These are phyloP conservation scores for Sebastes cheni DNA, from an alignment of 2,797 vertebrate genomes.

Conservation along the genomic window DNA sequence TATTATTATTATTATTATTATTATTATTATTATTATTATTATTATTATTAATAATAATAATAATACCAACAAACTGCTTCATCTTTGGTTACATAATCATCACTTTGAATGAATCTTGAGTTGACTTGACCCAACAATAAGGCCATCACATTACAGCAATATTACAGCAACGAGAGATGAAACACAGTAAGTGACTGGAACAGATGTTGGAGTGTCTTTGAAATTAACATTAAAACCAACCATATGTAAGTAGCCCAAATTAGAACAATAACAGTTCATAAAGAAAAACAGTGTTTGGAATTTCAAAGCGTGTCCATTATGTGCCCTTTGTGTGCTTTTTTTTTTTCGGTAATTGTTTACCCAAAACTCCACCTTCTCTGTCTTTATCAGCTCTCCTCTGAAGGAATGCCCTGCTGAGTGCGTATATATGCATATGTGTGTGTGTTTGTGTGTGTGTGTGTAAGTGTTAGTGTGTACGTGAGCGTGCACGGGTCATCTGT, in stretches of 20 bases:
- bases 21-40: no score
- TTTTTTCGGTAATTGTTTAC: constrained; percentile 1
- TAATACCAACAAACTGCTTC: neutral
- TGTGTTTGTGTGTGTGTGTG: neutral
- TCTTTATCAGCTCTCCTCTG: constrained; percentile 13
- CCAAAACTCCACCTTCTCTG: neutral
- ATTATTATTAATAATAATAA: no score
- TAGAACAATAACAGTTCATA: constrained; percentile 6
- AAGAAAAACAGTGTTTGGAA: neutral
- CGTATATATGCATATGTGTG: neutral
- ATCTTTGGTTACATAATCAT: neutral
- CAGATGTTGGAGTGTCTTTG: neutral
- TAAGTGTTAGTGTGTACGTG: neutral
- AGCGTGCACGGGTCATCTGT: constrained; percentile 30
- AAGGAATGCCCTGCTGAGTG: constrained; percentile 17
- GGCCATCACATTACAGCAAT: neutral
- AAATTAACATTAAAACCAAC: neutral
- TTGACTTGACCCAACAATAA: neutral
- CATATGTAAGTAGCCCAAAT: neutral
- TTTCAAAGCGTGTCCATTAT: constrained; percentile 1
- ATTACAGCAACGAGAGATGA: neutral
- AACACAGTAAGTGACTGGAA: neutral
- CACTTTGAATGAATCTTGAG: neutral
- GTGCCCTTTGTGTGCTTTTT: neutral
- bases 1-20: no score